Conservation (phyloP, 2,113 vertebrate genomes). For the Hystrix cristata region DNA sequence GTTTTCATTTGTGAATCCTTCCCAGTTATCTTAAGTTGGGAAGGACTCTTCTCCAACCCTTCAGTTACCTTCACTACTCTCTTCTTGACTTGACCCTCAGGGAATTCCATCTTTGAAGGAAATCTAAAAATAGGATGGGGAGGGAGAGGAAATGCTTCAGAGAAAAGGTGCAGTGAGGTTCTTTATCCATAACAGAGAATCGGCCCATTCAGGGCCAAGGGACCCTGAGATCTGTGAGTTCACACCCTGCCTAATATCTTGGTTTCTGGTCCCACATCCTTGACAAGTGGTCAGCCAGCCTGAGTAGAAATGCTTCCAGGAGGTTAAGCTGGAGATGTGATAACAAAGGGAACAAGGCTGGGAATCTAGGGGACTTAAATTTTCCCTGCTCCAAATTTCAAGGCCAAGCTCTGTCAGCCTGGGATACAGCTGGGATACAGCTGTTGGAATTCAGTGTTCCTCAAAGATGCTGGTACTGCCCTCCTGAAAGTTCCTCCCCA, state of each 20-base stretch:
- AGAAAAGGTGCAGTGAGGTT: background rate
- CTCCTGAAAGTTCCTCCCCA: background rate
- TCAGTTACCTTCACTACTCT: background rate
- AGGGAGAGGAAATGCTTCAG: background rate
- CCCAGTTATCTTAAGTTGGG: background rate
- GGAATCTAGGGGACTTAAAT: background rate
- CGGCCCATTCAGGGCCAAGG: background rate
- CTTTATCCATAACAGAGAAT: background rate
- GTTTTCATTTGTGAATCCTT: background rate
- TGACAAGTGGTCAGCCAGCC: too few relatives aligned
- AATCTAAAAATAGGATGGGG: background rate
- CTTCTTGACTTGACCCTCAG: background rate
- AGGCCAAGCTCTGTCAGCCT: background rate
- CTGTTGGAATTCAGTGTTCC: background rate
- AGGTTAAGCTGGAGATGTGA: background rate
- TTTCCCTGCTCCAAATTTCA: background rate
- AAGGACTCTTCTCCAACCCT: background rate
- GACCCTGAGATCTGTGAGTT: background rate
- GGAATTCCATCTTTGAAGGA: background rate
- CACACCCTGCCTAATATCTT: background rate
- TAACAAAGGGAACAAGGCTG: background rate
- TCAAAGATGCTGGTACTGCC: too few relatives aligned
- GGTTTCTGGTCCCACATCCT: background rate
- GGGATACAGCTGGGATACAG: background rate
- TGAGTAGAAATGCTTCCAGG: background rate